Conservation (phyloP, 2,113 vertebrate species). For the Pteropus alecto region DNA sequence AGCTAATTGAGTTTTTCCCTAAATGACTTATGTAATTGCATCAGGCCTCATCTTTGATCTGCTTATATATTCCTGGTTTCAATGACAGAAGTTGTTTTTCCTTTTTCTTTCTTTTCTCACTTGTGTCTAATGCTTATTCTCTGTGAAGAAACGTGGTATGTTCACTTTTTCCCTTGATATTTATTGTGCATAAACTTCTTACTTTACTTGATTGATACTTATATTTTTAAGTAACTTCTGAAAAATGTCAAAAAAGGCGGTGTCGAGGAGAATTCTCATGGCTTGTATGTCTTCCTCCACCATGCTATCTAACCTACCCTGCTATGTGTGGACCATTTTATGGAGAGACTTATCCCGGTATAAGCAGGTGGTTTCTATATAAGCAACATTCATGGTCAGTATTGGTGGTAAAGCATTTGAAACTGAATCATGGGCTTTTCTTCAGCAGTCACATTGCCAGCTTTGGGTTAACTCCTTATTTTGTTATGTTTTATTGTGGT, state of each 20-base stretch:
- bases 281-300: background rate
- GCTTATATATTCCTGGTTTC: slow-evolving; percentile 7
- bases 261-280: background rate
- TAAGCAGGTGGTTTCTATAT: background rate
- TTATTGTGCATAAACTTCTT: background rate
- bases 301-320: background rate
- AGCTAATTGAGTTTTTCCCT: slow-evolving; percentile 40
- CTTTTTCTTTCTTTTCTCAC: background rate
- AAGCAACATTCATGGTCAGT: background rate
- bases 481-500: background rate
- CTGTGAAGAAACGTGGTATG: background rate
- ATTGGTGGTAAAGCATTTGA: background rate
- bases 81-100: background rate
- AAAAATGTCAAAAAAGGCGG: background rate
- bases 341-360: background rate
- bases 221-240: background rate
- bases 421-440: background rate
- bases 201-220: background rate
- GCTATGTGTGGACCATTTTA: background rate
- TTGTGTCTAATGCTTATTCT: background rate
- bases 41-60: slow-evolving; percentile 16
- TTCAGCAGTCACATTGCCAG: background rate
- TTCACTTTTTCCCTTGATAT: background rate
- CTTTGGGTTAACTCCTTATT: background rate
- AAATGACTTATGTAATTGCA: slow-evolving; percentile 49